Base-by-base conservation (phyloP, 2,888 invertebrate species). In the Scaptomyza caliginosa region DNA sequence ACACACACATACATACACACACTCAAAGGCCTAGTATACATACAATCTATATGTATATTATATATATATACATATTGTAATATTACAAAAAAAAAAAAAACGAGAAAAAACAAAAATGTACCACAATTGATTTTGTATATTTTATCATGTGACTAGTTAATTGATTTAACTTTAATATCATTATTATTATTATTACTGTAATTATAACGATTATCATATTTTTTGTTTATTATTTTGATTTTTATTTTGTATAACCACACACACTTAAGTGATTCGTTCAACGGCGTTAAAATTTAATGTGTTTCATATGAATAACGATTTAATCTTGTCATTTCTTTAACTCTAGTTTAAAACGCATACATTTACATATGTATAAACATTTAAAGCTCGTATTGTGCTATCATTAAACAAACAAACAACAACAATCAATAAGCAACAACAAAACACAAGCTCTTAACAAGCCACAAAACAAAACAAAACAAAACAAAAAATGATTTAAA, bases 301-400 rank as follows among this genome's bases (percentile, higher is more conserved):
- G 65, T 72, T 75, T 75, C 65, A 64, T 51, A 56, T 64, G 50
- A 49, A 49, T 58, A 70, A 65, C 60, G 56, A 43, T 70, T 70
- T 70, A 51, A 73, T 73, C 73, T 73, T 73, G 73, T 73, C 73
- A 73, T 73, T 76, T 60, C 66, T 57, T 62, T 60, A 17, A 74
- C 30, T 39, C 42, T 70, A 74, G 54, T 54, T 32, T 40, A 40
- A 48, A 23, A 7, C 11, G 21, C 11, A 4, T 42, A 16, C 48
- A 58, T 51, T 39, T 19, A 11, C 30, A 10, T 19, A 45, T 17
- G 28, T 40, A 19, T 7, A 17, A 19, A 16, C 4, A 34, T 38
- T n/a, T 26, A 21, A 23, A 40, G 13, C 16, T 23, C 38, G 30
- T 4, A 17, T 28, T 54, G 32, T 21, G 26, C 48, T 38, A 50